Percentiles rank a stretch among this genome's conserved stretches.
Evolutionary conservation across 1,140 invertebrate genomes (phyloP).

Genomic region (Drosophila azteca): DNA sequence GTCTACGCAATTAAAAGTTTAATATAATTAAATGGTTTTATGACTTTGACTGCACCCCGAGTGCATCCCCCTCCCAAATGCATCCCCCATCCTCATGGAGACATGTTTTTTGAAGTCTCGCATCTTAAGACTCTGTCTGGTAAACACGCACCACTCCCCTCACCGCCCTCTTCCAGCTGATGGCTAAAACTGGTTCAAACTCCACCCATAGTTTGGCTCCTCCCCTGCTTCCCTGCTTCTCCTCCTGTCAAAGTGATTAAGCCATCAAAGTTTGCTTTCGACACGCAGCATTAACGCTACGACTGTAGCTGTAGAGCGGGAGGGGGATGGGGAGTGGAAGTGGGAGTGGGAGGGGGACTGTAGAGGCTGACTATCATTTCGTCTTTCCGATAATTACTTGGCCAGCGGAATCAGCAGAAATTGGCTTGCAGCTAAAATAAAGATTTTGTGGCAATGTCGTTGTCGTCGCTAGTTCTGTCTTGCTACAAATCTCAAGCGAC

Average conservation of each 20-base stretch:
- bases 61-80: slow-evolving; percentile 32
- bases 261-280: slow-evolving; percentile 78
- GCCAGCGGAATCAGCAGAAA: slow-evolving; percentile 77
- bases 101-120: slow-evolving; percentile 41
- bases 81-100: slow-evolving; percentile 21
- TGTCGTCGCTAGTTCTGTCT: slow-evolving; percentile 10
- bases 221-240: not conserved
- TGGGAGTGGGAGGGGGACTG: not conserved
- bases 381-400: slow-evolving; percentile 74
- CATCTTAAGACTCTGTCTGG: slow-evolving; percentile 30
- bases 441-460: slow-evolving; percentile 63
- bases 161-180: not conserved
- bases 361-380: slow-evolving; percentile 23
- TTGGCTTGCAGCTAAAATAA: slow-evolving; percentile 58
- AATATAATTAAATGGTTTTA: slow-evolving; percentile 84
- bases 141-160: slow-evolving; percentile 27
- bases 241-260: slow-evolving; percentile 70
- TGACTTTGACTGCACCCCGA: slow-evolving; percentile 74
- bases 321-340: slow-evolving; percentile 43
- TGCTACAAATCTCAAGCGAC: slow-evolving; percentile 66
- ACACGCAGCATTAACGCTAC: slow-evolving; percentile 81
- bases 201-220: slow-evolving; percentile 26
- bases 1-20: slow-evolving; percentile 84
- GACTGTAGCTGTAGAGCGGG: slow-evolving; percentile 39
- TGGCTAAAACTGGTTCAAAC: slow-evolving; percentile 59